Conservation (phyloP, 2,113 vertebrate species). For the Ahaetulla prasina region DNA sequence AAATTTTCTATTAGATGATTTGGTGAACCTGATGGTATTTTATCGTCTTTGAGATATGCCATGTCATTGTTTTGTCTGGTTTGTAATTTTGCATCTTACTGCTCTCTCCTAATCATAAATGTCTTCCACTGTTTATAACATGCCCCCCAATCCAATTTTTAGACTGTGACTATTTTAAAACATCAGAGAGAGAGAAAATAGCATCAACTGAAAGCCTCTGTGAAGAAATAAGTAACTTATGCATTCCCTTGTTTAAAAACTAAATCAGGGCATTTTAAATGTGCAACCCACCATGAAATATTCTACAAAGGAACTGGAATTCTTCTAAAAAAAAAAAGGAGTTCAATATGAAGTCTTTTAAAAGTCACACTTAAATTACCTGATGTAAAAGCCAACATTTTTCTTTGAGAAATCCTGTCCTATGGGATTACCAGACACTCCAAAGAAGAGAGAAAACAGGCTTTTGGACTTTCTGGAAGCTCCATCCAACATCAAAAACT, state of each 20-base stretch:
- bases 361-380: not conserved
- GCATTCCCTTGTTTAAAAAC: not conserved
- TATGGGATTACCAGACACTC: not conserved
- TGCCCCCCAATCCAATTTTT: not conserved
- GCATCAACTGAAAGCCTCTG: not conserved
- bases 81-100: not conserved
- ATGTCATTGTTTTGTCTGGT: not conserved
- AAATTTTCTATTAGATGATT: not conserved
- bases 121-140: not conserved
- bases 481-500: not conserved
- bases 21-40: not conserved
- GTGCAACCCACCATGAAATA: not conserved
- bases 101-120: not conserved
- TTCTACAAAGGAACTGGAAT: not conserved
- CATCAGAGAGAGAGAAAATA: not conserved
- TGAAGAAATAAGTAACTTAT: not conserved
- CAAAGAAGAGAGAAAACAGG: not conserved
- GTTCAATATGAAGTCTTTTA: not conserved
- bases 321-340: not conserved
- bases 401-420: not conserved
- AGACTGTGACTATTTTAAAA: not conserved
- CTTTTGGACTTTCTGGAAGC: not conserved
- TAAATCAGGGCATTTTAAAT: not conserved
- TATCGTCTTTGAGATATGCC: not conserved
- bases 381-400: not conserved